Conservation (phyloP, 2,888 invertebrate genomes). For the Teleogryllus oceanicus region DNA sequence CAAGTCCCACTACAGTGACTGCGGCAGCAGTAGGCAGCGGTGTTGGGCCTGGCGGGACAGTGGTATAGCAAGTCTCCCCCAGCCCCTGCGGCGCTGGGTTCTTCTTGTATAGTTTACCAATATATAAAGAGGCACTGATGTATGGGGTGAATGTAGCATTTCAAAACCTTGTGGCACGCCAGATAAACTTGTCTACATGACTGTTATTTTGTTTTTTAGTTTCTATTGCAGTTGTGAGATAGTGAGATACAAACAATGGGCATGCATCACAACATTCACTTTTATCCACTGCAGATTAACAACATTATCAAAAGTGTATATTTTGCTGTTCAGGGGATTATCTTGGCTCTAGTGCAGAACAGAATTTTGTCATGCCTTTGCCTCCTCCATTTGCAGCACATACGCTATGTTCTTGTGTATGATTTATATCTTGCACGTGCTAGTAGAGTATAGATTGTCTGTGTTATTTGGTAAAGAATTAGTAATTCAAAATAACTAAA, state of each 20-base stretch:
- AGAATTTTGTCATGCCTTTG: background rate
- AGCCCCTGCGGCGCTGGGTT: constrained; percentile 26
- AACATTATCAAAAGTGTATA: background rate
- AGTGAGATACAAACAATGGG: background rate
- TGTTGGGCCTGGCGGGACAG: constrained; percentile 35
- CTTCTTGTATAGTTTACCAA: background rate
- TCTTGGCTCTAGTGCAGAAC: background rate
- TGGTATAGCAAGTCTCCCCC: constrained; percentile 35
- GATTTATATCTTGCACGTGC: background rate
- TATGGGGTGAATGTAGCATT: background rate
- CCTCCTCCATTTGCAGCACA: background rate
- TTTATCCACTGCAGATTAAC: background rate
- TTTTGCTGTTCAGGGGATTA: background rate
- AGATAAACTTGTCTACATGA: background rate
- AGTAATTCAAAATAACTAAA: too few species aligned
- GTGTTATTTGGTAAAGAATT: background rate
- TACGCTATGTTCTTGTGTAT: background rate
- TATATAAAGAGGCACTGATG: background rate
- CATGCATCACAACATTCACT: constrained; percentile 2
- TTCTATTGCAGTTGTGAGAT: background rate
- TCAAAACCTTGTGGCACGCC: background rate
- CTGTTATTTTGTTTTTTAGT: background rate
- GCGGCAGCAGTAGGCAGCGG: constrained; percentile 33
- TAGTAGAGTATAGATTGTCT: background rate
- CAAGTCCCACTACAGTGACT: constrained; percentile 36